Evolutionary conservation across 2,888 invertebrate species (phyloP).

Genomic region (Apamea anceps): DNA sequence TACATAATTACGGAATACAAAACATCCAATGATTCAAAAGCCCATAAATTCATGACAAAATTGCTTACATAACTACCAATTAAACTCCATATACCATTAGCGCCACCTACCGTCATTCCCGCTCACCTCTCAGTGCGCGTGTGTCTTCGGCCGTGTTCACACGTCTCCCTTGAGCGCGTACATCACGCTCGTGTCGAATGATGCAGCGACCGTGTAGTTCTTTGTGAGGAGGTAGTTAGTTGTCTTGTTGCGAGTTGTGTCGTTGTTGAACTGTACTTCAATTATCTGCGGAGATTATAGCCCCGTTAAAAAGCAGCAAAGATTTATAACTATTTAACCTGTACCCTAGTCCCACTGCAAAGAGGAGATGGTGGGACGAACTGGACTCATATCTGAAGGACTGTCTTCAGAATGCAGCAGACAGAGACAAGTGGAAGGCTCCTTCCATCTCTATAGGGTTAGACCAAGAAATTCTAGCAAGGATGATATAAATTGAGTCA

Average conservation of each 20-base stretch:
- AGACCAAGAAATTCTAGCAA: background rate
- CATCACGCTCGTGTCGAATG: constrained; percentile 78
- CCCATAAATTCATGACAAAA: background rate
- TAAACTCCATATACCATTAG: constrained; percentile 2
- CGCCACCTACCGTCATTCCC: constrained; percentile 46
- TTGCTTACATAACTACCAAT: background rate
- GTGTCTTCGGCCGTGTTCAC: constrained; percentile 5
- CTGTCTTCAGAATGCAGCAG: background rate
- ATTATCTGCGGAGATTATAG: constrained; percentile 74
- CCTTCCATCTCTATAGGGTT: background rate
- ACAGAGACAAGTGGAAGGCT: background rate
- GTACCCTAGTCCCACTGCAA: background rate
- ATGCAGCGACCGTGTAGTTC: constrained; percentile 83
- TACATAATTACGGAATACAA: constrained; percentile 7
- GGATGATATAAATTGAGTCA: background rate
- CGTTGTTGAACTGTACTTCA: constrained; percentile 79
- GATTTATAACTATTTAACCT: background rate
- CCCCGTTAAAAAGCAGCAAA: background rate
- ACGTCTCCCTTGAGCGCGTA: constrained; percentile 71
- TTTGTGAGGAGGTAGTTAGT: constrained; percentile 76
- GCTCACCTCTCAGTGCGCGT: constrained; percentile 13
- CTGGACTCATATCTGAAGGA: background rate
- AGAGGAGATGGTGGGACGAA: background rate
- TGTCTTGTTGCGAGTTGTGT: constrained; percentile 75
- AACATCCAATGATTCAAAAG: background rate